phyloP scores from a whole-genome alignment of 2,888 invertebrate genomes.

The Pegoplata infirma region DNA sequence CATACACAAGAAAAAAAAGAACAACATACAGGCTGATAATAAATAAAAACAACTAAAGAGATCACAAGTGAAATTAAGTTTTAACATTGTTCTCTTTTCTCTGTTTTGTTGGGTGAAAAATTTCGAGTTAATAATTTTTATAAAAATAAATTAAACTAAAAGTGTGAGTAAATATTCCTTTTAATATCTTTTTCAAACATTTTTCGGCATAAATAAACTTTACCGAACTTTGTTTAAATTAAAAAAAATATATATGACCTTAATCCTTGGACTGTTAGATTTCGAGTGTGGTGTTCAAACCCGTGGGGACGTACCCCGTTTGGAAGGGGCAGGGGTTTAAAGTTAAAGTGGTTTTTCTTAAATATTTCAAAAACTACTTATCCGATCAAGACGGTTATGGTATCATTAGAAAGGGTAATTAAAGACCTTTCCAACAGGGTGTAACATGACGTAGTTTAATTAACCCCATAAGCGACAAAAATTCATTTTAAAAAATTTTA shows the following conservation, averaged over 20 bases:
- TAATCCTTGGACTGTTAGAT: not conserved
- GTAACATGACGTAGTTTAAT: too few species aligned
- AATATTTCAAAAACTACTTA: too few species aligned
- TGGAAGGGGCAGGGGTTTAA: too few species aligned
- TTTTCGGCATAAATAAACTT: not conserved
- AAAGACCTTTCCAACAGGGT: too few species aligned
- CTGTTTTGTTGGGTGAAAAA: not conserved
- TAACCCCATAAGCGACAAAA: too few species aligned
- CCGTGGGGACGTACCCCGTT: too few species aligned
- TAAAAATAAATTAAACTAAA: not conserved
- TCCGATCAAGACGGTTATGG: too few species aligned
- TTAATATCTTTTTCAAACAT: not conserved
- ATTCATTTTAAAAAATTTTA: too few species aligned
- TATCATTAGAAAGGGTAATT: too few species aligned
- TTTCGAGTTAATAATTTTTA: not conserved
- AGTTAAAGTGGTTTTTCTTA: too few species aligned
- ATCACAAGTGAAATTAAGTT: not conserved
- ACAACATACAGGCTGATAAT: not conserved
- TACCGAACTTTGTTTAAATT: not conserved
- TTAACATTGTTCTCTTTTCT: not conserved
- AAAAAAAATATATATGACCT: not conserved
- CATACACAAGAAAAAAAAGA: not conserved
- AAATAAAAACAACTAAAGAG: not conserved
- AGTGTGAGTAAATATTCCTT: not conserved
- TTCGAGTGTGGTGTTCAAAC: too few species aligned